phyloP scores from a whole-genome alignment of 2,797 vertebrate species.

The Natrix natrix region DNA sequence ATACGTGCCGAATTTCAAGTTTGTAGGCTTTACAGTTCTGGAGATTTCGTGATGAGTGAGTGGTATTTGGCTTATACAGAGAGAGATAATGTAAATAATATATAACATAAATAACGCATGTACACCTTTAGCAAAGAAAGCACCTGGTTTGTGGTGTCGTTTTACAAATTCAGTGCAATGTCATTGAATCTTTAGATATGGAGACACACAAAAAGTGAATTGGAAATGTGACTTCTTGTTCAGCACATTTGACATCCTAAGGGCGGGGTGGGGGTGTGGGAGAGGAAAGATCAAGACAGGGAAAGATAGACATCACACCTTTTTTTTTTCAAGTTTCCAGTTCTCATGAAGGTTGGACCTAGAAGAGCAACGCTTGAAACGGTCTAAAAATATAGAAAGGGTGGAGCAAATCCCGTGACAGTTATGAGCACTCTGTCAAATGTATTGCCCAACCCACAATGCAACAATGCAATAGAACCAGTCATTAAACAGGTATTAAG shows the following conservation, averaged over 20 bases:
- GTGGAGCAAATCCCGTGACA: too few relatives aligned
- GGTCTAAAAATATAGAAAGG: background rate
- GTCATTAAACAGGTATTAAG: background rate
- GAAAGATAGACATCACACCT: background rate
- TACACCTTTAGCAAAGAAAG: background rate
- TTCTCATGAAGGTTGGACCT: background rate
- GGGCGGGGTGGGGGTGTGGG: fast-evolving
- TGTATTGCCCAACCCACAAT: background rate
- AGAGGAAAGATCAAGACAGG: background rate
- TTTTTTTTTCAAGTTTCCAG: background rate
- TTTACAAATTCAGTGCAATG: background rate
- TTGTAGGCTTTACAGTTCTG: too few relatives aligned
- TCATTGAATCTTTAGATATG: background rate
- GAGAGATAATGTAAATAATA: too few relatives aligned
- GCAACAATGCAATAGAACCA: background rate
- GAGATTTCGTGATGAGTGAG: too few relatives aligned
- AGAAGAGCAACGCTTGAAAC: background rate
- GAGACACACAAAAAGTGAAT: background rate
- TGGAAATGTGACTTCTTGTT: background rate
- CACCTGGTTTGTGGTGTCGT: background rate
- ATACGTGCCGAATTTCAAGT: too few relatives aligned
- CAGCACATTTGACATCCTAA: background rate
- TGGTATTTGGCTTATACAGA: too few relatives aligned
- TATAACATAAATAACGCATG: background rate
- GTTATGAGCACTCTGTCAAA: background rate